Percentiles rank a stretch among this genome's conserved stretches.
These are phyloP conservation scores for Dryobates pubescens DNA, from an alignment of 2,797 vertebrate species.

Conservation along the genomic window DNA sequence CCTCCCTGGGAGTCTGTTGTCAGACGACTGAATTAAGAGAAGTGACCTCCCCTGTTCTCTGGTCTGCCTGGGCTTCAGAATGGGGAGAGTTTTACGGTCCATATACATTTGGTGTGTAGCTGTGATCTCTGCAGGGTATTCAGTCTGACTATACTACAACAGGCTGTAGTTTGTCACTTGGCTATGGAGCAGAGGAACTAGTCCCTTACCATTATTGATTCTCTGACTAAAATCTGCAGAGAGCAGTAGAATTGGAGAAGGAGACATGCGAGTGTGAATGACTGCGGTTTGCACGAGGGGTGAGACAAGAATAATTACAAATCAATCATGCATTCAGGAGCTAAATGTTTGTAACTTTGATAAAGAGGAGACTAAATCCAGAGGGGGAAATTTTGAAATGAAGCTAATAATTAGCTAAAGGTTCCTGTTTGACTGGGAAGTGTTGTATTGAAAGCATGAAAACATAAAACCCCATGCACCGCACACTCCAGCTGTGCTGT, in stretches of 20 bases:
- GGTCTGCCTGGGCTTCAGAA: neutral
- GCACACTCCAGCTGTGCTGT: neutral
- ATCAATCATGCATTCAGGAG: neutral
- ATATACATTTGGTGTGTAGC: neutral
- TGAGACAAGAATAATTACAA: slow-evolving; percentile 34
- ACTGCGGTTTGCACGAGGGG: neutral
- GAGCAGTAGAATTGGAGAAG: neutral
- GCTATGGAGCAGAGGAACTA: neutral
- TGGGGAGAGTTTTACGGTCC: neutral
- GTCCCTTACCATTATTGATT: neutral
- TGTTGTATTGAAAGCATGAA: neutral
- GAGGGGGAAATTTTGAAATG: neutral
- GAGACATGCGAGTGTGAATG: neutral
- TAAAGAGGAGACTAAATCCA: slow-evolving; percentile 5
- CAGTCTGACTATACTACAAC: neutral
- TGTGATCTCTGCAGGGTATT: neutral
- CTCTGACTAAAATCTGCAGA: slow-evolving; percentile 21
- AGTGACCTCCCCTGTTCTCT: neutral
- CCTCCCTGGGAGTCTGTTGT: neutral
- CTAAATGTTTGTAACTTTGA: slow-evolving; percentile 7
- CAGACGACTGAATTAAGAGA: neutral
- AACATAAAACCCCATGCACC: neutral
- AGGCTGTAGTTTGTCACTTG: neutral
- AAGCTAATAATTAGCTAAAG: slow-evolving; percentile 10
- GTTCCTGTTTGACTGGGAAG: slow-evolving; percentile 8